phyloP scores from a whole-genome alignment of 2,888 invertebrate species.

The Sinotaia quadrata region DNA sequence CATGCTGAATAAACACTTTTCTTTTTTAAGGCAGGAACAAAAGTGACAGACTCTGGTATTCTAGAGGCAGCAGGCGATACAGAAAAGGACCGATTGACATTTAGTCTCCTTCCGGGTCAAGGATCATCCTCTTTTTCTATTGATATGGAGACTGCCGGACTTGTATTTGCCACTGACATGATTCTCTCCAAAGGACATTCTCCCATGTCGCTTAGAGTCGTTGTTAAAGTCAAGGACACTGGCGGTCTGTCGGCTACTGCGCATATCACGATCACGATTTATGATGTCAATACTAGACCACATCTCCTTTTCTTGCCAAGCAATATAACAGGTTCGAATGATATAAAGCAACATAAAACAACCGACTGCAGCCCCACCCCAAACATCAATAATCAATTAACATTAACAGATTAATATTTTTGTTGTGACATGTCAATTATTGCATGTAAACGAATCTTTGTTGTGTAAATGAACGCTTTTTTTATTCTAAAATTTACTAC shows the following conservation, averaged over 20 bases:
- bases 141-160: conserved; percentile 12
- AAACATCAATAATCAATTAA: no score
- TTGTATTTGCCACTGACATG: neutral
- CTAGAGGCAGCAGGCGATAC: neutral
- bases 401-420: no score
- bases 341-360: no score
- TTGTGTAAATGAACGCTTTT: no score
- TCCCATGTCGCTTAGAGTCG: neutral
- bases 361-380: no score
- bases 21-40: conserved; percentile 1
- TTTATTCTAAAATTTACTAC: no score
- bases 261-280: neutral
- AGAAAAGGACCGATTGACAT: neutral
- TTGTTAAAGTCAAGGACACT: neutral
- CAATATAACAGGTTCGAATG: conserved; percentile 3
- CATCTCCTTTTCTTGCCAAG: conserved; percentile 1
- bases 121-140: conserved; percentile 4
- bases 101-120: neutral
- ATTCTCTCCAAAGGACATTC: neutral
- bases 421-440: no score
- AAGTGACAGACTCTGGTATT: neutral
- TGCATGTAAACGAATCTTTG: no score
- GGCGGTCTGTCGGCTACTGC: conserved; percentile 1
- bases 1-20: no score
- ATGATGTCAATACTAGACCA: conserved; percentile 4